Percentiles rank a stretch among this genome's conserved stretches.
These are phyloP conservation scores for Protobothrops mucrosquamatus DNA, from an alignment of 2,113 vertebrate genomes.

Conservation along the genomic window DNA sequence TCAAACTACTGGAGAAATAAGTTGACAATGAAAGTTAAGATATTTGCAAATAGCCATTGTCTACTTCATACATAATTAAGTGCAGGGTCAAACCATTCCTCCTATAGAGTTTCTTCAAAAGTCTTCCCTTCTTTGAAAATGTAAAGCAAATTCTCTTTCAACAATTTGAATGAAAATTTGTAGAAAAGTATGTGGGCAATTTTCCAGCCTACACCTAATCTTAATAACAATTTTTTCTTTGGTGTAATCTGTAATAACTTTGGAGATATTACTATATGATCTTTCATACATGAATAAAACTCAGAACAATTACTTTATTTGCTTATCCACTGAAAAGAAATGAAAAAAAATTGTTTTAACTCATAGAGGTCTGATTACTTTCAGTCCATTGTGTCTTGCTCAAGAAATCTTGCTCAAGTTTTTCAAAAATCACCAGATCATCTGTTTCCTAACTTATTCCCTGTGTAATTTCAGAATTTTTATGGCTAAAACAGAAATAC, in stretches of 20 bases:
- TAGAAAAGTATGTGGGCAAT: neutral
- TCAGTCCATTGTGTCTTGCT: neutral
- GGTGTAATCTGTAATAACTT: neutral
- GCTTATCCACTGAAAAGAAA: neutral
- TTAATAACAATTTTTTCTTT: neutral
- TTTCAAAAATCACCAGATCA: neutral
- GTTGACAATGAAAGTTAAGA: neutral
- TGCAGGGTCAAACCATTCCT: neutral
- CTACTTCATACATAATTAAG: neutral
- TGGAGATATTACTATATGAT: neutral
- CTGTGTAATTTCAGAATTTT: neutral
- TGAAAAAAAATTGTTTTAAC: neutral
- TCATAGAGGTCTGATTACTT: neutral
- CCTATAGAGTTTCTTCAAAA: neutral
- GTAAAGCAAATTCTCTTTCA: neutral
- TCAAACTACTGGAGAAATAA: neutral
- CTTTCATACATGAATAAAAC: neutral
- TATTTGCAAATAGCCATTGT: neutral
- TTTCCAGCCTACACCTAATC: neutral
- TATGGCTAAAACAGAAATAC: neutral
- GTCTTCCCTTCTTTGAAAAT: neutral
- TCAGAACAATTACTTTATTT: neutral
- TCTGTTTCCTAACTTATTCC: neutral
- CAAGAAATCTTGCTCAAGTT: neutral
- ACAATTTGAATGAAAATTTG: neutral